Conservation (phyloP, 2,113 vertebrate genomes). For the Microtus montanus region DNA sequence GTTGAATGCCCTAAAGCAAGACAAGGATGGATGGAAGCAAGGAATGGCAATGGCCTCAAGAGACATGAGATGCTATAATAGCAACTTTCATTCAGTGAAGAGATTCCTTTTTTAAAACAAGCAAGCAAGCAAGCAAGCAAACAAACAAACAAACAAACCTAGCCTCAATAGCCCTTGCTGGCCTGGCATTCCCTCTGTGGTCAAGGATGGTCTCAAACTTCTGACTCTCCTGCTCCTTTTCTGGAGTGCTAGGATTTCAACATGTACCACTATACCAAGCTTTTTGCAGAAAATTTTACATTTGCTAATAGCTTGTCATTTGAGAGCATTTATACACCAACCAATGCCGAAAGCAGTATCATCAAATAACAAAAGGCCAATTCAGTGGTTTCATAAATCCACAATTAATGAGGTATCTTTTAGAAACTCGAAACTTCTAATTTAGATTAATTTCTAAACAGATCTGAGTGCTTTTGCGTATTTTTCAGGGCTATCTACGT, state of each 20-base stretch:
- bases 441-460: background rate
- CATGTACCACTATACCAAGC: background rate
- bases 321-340: background rate
- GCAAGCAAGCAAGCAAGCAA: background rate
- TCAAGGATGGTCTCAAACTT: background rate
- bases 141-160: background rate
- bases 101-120: background rate
- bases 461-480: background rate
- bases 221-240: background rate
- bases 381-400: background rate
- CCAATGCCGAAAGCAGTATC: background rate
- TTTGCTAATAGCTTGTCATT: background rate
- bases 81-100: background rate
- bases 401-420: background rate
- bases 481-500: background rate
- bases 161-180: background rate
- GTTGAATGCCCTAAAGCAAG: background rate
- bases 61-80: accelerated
- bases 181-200: background rate
- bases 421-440: background rate
- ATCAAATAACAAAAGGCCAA: background rate
- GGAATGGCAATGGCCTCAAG: background rate
- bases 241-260: background rate
- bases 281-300: background rate
- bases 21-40: background rate